Evolutionary conservation across 2,797 vertebrate species (phyloP).

Genomic region (Eulemur albifrons): DNA sequence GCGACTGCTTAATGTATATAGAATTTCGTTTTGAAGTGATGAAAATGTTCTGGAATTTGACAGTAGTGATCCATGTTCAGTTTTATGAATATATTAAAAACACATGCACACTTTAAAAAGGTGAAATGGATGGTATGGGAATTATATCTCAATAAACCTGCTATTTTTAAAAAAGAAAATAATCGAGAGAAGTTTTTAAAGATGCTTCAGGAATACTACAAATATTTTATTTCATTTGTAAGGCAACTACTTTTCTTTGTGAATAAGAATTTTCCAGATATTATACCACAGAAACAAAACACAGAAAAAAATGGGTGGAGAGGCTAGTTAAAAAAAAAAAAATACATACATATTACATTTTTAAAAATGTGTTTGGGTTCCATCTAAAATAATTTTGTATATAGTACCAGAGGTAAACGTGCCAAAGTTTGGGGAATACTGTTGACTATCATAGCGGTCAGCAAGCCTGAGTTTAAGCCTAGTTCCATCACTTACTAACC

Average conservation of each 20-base stretch:
- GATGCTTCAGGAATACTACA: neutral
- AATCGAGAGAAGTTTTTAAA: neutral
- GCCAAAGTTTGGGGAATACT: neutral
- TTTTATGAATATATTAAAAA: neutral
- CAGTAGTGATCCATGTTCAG: neutral
- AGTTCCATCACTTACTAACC: neutral
- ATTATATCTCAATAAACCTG: neutral
- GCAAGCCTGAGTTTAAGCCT: neutral
- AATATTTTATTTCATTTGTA: neutral
- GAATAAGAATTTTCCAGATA: conserved; percentile 5
- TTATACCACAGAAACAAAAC: neutral
- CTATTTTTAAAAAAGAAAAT: neutral
- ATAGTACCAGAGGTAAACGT: neutral
- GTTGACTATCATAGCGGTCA: neutral
- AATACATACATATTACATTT: neutral
- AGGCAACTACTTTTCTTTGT: neutral
- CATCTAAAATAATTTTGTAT: neutral
- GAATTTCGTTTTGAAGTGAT: neutral
- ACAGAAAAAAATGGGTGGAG: neutral
- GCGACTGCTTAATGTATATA: neutral
- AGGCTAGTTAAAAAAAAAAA: neutral
- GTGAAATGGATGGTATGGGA: neutral
- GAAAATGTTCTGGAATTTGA: neutral
- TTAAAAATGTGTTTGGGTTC: neutral
- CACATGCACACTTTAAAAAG: neutral